phyloP scores from a whole-genome alignment of 1,140 invertebrate genomes.

The Brachionus calyciflorus region DNA sequence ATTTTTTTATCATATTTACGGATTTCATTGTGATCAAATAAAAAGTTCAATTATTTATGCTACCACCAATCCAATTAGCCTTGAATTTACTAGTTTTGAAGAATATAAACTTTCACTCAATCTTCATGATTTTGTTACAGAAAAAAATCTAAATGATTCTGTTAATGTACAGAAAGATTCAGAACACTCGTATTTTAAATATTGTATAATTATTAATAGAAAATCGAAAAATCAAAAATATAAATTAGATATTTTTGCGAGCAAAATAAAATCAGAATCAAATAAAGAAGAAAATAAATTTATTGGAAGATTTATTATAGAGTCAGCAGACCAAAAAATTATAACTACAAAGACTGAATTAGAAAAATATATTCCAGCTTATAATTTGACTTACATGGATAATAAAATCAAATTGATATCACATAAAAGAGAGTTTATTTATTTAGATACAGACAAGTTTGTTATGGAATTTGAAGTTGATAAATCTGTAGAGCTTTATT shows the following conservation, averaged over 20 bases:
- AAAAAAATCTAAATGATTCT: too few species aligned
- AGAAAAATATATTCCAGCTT: not conserved
- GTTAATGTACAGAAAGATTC: too few species aligned
- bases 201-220: constrained; percentile 4
- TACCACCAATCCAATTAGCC: too few species aligned
- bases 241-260: not conserved
- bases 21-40: too few species aligned
- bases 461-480: not conserved
- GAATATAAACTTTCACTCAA: too few species aligned
- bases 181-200: not conserved
- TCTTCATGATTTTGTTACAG: too few species aligned
- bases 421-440: not conserved
- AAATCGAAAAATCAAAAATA: not conserved
- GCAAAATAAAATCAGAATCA: not conserved
- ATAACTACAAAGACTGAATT: not conserved
- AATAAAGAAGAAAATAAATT: too few species aligned
- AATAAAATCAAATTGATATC: not conserved
- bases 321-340: too few species aligned
- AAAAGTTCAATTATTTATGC: too few species aligned
- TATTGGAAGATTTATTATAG: too few species aligned
- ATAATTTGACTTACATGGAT: not conserved
- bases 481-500: not conserved
- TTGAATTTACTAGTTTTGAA: too few species aligned
- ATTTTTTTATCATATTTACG: too few species aligned
- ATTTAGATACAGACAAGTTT: not conserved